Percentiles rank a stretch among this genome's conserved stretches.
Conservation (phyloP, 2,113 vertebrate genomes). For the Epinephelus moara region DNA sequence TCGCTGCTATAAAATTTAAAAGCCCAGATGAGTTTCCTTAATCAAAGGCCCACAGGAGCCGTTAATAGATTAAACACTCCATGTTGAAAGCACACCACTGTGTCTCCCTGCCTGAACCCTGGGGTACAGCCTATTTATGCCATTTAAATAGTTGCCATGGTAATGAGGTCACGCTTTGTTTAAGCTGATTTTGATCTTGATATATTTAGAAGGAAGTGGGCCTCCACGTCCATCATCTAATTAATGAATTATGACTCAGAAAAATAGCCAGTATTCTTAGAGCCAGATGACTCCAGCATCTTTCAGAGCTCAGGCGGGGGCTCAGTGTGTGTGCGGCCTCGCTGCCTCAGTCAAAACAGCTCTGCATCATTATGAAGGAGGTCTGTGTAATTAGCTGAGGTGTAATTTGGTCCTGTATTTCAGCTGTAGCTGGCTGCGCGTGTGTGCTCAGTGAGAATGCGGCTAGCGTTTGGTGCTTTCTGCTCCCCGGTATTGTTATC, state of each 20-base stretch:
- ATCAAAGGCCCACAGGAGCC: conserved; percentile 71
- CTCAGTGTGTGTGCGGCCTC: conserved; percentile 8
- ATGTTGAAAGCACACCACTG: conserved; percentile 58
- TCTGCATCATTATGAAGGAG: conserved; percentile 47
- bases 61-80: conserved; percentile 75
- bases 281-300: conserved; percentile 60
- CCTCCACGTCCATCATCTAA: conserved; percentile 77
- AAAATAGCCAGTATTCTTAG: conserved; percentile 65
- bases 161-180: conserved; percentile 75
- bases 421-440: conserved; percentile 30
- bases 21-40: conserved; percentile 64
- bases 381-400: conserved; percentile 59
- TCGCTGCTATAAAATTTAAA: conserved; percentile 52
- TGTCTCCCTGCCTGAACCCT: conserved; percentile 59
- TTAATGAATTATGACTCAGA: conserved; percentile 82
- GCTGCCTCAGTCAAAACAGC: conserved; percentile 47
- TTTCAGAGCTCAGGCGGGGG: conserved; percentile 36
- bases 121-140: conserved; percentile 70
- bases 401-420: conserved; percentile 51
- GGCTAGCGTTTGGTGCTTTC: conserved; percentile 23
- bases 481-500: conserved; percentile 51
- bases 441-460: conserved; percentile 25
- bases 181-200: conserved; percentile 79
- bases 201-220: conserved; percentile 72
- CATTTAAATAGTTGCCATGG: conserved; percentile 78